Evolutionary conservation across 2,113 vertebrate genomes (phyloP), one percentile per base, ranked within the genome.

Genomic region (Actenoides hombroni): DNA sequence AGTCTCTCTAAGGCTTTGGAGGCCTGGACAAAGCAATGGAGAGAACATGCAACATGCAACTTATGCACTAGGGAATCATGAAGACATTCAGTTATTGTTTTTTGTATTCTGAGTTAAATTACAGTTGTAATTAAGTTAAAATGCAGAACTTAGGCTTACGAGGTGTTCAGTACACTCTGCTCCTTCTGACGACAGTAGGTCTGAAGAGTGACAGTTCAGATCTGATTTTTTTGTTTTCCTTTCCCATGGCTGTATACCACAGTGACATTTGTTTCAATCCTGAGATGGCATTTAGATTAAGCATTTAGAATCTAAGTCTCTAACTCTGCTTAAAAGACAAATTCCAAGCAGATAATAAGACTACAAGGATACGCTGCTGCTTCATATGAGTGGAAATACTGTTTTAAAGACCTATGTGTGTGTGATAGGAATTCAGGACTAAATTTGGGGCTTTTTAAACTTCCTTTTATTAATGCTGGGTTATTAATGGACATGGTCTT

Each of bases 21-120:
- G 53, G 83, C 90, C 83, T 70, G 59, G 92, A 97, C 88, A 92
- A 88, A 95, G 92, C 89, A 91, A 85, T 49, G 77, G 86, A 95
- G 95, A 91, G 84, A 89, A 92, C 60, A 92, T 71, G 77, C 88
- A 95, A 95, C 19, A 14, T 94, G 60, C 86, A 92, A 92, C 26
- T 95, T 92, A 84, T 39, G 69, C 95, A 84, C 91, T 82, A 84
- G 95, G 96, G 96, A 97, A 89, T 95, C 69, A 53, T 61, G 83
- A 87, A 92, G 91, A 82, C 61, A 95, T 93, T 88, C 78, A 57
- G 91, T 95, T 82, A 92, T 89, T 95, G 86, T 51, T 93, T 92
- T 92, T 89, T 89, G 80, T 90, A 61, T 89, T 95, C 86, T 91
- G 81, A 82, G 35, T 79, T 69, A 89, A 97, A 91, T 82, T 37